phyloP scores from a whole-genome alignment of 2,797 vertebrate species.

The Kryptopterus vitreolus region DNA sequence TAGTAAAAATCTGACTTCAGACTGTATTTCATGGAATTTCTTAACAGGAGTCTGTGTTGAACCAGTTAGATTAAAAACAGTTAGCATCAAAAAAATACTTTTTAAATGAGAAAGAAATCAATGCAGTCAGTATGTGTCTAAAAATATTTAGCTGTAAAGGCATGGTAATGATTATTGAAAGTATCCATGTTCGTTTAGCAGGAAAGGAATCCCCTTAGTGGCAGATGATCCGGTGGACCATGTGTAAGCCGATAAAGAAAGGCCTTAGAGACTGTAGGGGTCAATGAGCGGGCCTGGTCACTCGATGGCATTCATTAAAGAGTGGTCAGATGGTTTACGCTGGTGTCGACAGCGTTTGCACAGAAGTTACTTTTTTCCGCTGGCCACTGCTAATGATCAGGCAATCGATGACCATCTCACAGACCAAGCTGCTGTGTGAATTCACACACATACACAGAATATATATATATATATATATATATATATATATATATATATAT shows the following conservation, averaged over 20 bases:
- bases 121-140: background rate
- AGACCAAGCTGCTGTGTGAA: constrained; percentile 64
- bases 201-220: constrained; percentile 13
- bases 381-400: constrained; percentile 67
- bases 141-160: background rate
- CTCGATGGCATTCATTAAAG: constrained; percentile 68
- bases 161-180: constrained; percentile 31
- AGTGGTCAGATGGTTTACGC: constrained; percentile 58
- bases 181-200: background rate
- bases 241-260: constrained; percentile 50
- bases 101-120: background rate
- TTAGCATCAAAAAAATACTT: background rate
- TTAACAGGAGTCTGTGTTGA: background rate
- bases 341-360: constrained; percentile 65
- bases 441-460: background rate
- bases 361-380: constrained; percentile 64
- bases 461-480: constrained; percentile 48
- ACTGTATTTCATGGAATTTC: background rate
- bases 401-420: constrained; percentile 69
- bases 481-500: constrained; percentile 15
- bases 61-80: background rate
- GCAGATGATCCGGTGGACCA: constrained; percentile 34
- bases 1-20: background rate
- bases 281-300: constrained; percentile 65
- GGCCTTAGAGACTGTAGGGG: constrained; percentile 59